Percentiles rank a stretch among this genome's conserved stretches.
phyloP scores from a whole-genome alignment of 2,113 vertebrate species.

The Chrysemys picta region DNA sequence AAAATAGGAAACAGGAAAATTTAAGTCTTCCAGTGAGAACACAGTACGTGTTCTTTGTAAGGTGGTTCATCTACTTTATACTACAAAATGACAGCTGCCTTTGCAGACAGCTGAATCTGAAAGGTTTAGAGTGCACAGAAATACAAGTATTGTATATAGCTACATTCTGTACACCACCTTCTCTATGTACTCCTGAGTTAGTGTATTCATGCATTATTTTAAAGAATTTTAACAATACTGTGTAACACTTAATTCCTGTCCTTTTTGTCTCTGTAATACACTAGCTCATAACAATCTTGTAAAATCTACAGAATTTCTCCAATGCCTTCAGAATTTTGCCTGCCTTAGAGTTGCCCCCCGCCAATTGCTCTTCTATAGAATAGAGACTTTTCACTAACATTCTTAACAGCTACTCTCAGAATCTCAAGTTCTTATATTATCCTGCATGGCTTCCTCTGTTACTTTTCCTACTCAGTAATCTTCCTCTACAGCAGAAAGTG shows the following conservation, averaged over 20 bases:
- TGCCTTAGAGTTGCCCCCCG: accelerated
- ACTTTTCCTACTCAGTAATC: background rate
- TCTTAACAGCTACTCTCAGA: background rate
- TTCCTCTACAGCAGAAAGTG: background rate
- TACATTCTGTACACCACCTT: background rate
- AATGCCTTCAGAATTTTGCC: background rate
- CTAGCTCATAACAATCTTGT: background rate
- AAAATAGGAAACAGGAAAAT: background rate
- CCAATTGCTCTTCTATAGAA: background rate
- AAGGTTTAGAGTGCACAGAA: accelerated
- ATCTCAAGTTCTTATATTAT: background rate
- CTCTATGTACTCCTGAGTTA: background rate
- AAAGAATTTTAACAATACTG: background rate
- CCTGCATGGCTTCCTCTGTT: background rate
- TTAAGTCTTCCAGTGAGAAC: background rate
- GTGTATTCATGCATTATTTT: background rate
- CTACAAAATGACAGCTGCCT: background rate
- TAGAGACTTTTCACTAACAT: background rate
- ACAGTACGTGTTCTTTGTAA: background rate
- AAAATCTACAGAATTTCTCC: background rate
- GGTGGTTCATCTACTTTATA: accelerated
- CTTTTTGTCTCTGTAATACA: background rate
- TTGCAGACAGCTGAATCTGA: background rate
- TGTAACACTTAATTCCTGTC: background rate
- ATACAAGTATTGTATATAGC: background rate